These are phyloP conservation scores for Spongilla lacustris DNA, from an alignment of 37 sponge, comb jelly and placozoan genomes.

Conservation along the genomic window DNA sequence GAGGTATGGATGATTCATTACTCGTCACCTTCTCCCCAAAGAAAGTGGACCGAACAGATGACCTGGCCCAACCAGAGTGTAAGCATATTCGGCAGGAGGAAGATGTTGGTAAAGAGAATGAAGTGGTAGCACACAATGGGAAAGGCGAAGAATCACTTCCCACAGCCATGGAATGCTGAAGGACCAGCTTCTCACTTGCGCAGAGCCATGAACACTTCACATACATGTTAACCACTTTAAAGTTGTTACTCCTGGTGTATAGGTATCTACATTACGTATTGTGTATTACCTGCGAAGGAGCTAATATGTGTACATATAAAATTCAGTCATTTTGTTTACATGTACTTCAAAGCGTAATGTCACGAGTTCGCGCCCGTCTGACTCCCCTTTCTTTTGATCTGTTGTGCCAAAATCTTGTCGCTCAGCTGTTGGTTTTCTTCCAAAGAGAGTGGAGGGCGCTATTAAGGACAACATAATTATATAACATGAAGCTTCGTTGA, in stretches of 20 bases:
- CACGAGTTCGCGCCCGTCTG: neutral
- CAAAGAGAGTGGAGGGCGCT: constrained; percentile 62
- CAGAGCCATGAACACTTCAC: neutral
- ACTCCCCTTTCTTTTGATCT: neutral
- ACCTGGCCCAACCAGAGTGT: neutral
- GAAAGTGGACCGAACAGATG: neutral
- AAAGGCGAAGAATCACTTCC: neutral
- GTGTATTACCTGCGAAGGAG: neutral
- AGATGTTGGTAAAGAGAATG: neutral
- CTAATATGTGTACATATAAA: neutral
- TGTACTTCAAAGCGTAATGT: neutral
- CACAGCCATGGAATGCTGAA: neutral
- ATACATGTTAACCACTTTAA: neutral
- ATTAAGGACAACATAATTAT: neutral
- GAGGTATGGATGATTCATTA: neutral
- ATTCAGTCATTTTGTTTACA: neutral
- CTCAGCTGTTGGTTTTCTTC: constrained; percentile 51
- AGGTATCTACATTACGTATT: neutral
- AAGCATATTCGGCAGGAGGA: neutral
- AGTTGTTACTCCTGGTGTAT: neutral
- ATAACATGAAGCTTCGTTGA: neutral
- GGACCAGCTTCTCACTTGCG: neutral
- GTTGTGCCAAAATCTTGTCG: constrained; percentile 13
- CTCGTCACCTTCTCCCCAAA: neutral
- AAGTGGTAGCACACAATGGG: neutral